phyloP scores from a whole-genome alignment of 2,797 vertebrate species.

The Enteromius paludinosus region DNA sequence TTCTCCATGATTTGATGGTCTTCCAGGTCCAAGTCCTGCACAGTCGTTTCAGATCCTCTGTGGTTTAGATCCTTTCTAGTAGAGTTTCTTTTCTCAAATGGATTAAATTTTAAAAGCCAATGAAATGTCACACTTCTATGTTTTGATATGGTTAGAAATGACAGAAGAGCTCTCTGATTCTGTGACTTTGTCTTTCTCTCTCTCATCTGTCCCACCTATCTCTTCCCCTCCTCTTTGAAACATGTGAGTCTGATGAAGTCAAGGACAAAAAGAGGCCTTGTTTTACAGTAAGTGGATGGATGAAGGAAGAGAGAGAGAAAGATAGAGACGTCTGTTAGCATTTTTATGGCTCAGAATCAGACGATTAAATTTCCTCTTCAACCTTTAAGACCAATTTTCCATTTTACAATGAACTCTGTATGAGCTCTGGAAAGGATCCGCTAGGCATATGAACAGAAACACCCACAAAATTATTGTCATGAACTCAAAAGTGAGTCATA shows the following conservation, averaged over 20 bases:
- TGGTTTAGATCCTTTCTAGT: background rate
- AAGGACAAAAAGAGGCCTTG: conserved; percentile 80
- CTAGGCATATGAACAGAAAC: conserved; percentile 6
- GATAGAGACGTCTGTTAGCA: conserved; percentile 27
- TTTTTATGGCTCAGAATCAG: conserved; percentile 33
- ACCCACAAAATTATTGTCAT: conserved; percentile 12
- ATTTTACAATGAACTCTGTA: conserved; percentile 32
- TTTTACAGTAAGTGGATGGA: conserved; percentile 69
- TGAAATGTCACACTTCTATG: background rate
- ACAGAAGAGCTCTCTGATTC: background rate
- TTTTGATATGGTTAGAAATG: conserved; percentile 6
- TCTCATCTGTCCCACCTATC: conserved; percentile 42
- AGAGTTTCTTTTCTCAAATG: conserved; percentile 1
- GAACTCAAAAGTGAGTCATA: conserved; percentile 14
- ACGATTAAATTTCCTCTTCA: conserved; percentile 59
- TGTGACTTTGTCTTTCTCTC: conserved; percentile 17
- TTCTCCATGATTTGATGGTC: conserved; percentile 59
- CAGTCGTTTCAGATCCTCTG: background rate
- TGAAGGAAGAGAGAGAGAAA: conserved; percentile 39
- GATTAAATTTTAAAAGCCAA: background rate
- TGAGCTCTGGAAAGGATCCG: conserved; percentile 12
- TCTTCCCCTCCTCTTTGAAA: conserved; percentile 64
- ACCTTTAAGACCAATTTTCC: conserved; percentile 52
- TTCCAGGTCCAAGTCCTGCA: conserved; percentile 24
- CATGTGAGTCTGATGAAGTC: conserved; percentile 84